A percentile compares a stretch with the other conserved stretches of the same genome.
Evolutionary conservation across 2,113 vertebrate species (phyloP).

Genomic region (Malurus alboscapulatus): DNA sequence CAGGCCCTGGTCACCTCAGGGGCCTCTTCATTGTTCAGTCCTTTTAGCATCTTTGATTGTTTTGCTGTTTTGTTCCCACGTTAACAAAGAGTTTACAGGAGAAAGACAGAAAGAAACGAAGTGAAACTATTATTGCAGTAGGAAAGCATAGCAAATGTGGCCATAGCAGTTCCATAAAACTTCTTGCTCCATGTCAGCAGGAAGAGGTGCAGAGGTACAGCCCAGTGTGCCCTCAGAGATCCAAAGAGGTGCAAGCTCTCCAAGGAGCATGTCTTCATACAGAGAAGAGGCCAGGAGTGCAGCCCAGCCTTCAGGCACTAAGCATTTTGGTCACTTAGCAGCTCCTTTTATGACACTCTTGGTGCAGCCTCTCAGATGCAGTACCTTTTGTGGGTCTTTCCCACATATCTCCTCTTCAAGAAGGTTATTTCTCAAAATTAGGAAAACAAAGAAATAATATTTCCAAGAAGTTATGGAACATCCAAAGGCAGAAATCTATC

Average conservation of each 20-base stretch:
- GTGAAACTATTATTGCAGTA: not conserved
- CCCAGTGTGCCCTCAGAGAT: not conserved
- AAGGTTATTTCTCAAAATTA: not conserved
- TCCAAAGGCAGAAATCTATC: not conserved
- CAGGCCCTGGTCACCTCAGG: not conserved
- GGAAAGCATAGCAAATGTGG: not conserved
- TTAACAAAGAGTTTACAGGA: not conserved
- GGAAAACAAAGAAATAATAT: not conserved
- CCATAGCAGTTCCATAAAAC: not conserved
- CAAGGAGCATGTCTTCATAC: not conserved
- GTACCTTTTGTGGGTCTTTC: not conserved
- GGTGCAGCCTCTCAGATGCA: not conserved
- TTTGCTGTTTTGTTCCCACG: not conserved
- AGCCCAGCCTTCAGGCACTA: not conserved
- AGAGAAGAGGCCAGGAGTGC: not conserved
- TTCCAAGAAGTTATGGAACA: not conserved
- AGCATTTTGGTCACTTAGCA: not conserved
- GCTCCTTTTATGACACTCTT: accelerated
- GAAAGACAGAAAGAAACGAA: not conserved
- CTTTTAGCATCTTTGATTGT: not conserved
- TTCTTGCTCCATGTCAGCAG: not conserved
- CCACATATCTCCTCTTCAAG: not conserved
- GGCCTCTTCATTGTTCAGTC: not conserved
- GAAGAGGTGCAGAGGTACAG: not conserved
- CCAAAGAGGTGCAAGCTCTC: not conserved